These are phyloP conservation scores for Panurus biarmicus DNA, from an alignment of 2,113 vertebrate genomes.

Conservation along the genomic window DNA sequence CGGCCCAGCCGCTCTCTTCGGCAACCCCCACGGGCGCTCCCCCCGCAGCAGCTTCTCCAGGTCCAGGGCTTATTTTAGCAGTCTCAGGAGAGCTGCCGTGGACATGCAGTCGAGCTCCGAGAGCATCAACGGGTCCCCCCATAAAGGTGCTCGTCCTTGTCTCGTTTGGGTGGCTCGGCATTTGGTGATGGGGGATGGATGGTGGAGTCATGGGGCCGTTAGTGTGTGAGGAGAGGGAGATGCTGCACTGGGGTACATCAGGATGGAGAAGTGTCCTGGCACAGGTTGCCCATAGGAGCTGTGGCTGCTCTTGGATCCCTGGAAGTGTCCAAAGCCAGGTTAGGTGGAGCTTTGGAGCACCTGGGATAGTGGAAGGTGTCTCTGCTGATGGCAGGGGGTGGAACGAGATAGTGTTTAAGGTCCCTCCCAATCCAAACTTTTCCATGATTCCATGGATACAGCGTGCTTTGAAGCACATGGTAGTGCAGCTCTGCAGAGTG, in stretches of 20 bases:
- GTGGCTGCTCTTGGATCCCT: background rate
- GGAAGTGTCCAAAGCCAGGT: background rate
- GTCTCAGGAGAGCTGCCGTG: conserved; percentile 54
- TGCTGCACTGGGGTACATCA: fast-evolving
- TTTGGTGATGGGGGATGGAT: background rate
- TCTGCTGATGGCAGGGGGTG: background rate
- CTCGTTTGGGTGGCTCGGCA: fast-evolving
- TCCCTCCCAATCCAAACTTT: no score
- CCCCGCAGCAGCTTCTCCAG: conserved; percentile 55
- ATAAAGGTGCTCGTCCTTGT: conserved; percentile 70
- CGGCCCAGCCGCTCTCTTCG: conserved; percentile 42
- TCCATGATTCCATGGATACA: fast-evolving
- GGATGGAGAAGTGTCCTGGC: no score
- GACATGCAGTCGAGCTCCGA: conserved; percentile 81
- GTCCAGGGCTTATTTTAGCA: conserved; percentile 70
- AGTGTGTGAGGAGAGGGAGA: fast-evolving
- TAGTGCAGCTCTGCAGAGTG: fast-evolving
- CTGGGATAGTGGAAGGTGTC: background rate
- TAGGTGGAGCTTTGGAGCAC: background rate
- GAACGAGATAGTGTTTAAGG: background rate
- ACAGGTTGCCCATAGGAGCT: fast-evolving
- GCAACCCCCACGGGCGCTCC: conserved; percentile 68
- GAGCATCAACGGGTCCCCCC: conserved; percentile 79
- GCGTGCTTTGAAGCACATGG: fast-evolving
- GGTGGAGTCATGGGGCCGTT: no score